Evolutionary conservation across 30 jellyfish, hydroid and myxozoan species (phyloP), one percentile per base, ranked within the genome.

Genomic region (Phacellophora camtschatica): DNA sequence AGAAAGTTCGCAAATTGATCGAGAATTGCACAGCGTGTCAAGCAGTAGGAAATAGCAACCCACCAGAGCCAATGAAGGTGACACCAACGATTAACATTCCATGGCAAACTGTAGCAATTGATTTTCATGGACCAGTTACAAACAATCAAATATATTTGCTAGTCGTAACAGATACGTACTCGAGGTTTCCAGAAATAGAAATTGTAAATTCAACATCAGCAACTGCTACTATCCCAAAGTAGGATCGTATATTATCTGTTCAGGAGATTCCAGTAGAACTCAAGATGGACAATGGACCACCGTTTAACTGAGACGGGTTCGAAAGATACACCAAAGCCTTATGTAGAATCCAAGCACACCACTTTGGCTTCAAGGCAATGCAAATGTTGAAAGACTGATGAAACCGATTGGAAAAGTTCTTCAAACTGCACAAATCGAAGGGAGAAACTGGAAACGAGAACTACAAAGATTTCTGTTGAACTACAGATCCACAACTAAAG

Each of bases 81-180:
- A 75, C 96, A 30, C 77, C 72, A 66, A 23, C 72, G 4, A 54
- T 71, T 20, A 50, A 36, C 48, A 32, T 45, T 11, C 74, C 69
- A 10, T 86, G 96, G 88, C 65, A 86, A 30, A 54, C 77, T 25
- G 82, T 86, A n/a, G 70, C 66, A 35, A 66, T 73, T 23, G 90
- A 71, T 68, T 86, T 74, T 63, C 78, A 65, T 23, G 87, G 96
- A 56, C 88, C 87, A 8, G 41, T 76, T 9, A 88, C 94, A 29
- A 42, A 84, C 84, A 32, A 78, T 9, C 78, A 66, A 10, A 56
- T 30, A 54, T 86, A 75, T 53, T 56, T 73, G 36, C 28, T 74
- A 18, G 88, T 65, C 13, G 67, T 85, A 4, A 65, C 77, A 27
- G 96, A 86, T 42, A 65, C 61, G 42, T 48, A 43, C 28, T 53